phyloP scores from a whole-genome alignment of 2,797 vertebrate species.

The Phrynocephalus forsythii region DNA sequence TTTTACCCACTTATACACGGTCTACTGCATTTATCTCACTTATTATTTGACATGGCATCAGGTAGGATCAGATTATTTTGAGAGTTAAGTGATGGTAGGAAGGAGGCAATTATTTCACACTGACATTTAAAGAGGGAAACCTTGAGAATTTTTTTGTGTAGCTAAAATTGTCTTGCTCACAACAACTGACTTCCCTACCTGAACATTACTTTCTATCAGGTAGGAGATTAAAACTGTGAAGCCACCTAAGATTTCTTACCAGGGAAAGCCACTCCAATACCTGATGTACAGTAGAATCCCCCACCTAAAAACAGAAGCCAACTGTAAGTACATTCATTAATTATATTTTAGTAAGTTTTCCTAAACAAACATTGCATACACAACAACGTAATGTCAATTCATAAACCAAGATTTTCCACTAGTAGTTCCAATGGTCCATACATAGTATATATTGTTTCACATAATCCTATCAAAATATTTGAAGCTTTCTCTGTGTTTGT shows the following conservation, averaged over 20 bases:
- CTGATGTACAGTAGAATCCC: background rate
- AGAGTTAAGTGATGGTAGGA: background rate
- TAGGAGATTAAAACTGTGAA: background rate
- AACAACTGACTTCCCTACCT: constrained; percentile 1
- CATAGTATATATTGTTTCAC: background rate
- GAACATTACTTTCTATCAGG: background rate
- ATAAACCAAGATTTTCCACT: background rate
- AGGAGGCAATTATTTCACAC: background rate
- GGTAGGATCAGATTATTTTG: background rate
- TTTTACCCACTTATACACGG: background rate
- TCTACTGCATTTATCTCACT: background rate
- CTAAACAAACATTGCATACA: background rate
- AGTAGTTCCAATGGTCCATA: background rate
- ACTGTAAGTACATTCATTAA: background rate
- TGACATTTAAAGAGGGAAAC: background rate
- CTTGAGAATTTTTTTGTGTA: background rate
- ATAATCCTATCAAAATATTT: background rate
- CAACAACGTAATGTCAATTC: background rate
- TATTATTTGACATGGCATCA: background rate
- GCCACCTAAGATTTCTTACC: background rate
- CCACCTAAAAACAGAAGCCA: background rate
- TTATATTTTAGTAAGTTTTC: background rate
- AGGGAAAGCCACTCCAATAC: background rate
- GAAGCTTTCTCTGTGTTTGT: background rate
- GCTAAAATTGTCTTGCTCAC: background rate